A percentile compares a stretch with the other conserved stretches of the same genome.
phyloP scores from a whole-genome alignment of 2,113 vertebrate species.

The Brachyhypopomus gauderio region DNA sequence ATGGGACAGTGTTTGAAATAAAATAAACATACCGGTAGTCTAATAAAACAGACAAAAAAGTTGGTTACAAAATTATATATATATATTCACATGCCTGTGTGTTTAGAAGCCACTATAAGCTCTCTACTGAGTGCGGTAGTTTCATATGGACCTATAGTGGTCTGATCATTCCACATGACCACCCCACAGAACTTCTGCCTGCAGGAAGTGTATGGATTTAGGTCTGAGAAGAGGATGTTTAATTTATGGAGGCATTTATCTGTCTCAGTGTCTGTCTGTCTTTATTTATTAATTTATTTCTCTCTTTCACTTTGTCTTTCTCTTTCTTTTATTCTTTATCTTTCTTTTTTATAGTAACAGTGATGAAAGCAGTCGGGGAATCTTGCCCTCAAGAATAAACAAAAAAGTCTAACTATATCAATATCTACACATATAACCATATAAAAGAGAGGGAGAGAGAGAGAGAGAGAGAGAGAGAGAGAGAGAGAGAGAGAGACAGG shows the following conservation, averaged over 20 bases:
- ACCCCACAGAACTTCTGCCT: background rate
- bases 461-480: background rate
- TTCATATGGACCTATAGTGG: too few species aligned
- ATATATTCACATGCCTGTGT: too few species aligned
- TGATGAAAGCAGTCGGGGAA: constrained; percentile 43
- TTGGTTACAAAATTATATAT: too few species aligned
- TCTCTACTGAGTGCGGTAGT: too few species aligned
- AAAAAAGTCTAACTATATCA: constrained; percentile 46
- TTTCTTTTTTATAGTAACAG: constrained; percentile 14
- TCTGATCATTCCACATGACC: too few species aligned
- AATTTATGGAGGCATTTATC: constrained; percentile 33
- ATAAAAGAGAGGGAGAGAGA: background rate
- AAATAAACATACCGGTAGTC: too few species aligned
- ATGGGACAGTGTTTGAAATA: too few species aligned
- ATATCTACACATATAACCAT: constrained; percentile 41
- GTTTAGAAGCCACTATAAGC: too few species aligned
- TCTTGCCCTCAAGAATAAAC: constrained; percentile 46
- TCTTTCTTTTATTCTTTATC: background rate
- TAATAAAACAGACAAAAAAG: too few species aligned
- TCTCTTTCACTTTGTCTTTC: background rate
- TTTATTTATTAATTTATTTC: background rate
- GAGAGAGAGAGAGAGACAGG: constrained; percentile 5
- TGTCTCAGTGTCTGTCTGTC: background rate
- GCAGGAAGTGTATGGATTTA: constrained; percentile 48
- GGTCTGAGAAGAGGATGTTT: constrained; percentile 47